Conservation (phyloP, 2,113 vertebrate species). For the Hylia prasina region DNA sequence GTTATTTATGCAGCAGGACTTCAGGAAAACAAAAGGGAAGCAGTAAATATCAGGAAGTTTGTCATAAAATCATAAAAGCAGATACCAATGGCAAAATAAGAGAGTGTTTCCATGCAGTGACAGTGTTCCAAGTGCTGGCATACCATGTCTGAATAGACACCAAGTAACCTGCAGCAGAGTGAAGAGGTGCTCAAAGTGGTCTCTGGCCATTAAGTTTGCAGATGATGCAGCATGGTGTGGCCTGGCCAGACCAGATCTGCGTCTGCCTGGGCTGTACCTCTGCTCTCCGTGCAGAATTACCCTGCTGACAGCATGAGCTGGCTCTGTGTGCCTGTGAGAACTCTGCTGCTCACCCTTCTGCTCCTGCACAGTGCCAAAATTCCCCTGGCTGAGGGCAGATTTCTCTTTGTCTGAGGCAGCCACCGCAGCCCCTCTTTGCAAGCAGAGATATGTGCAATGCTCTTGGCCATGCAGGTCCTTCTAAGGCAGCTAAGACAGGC, state of each 20-base stretch:
- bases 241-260: not conserved
- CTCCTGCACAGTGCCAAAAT: not conserved
- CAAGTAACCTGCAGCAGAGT: not conserved
- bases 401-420: not conserved
- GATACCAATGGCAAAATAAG: not conserved
- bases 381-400: not conserved
- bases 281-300: not conserved
- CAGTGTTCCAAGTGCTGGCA: not conserved
- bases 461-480: not conserved
- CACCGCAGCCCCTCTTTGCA: rapidly evolving
- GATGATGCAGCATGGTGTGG: not conserved
- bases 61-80: not conserved
- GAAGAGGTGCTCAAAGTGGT: not conserved
- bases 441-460: not conserved
- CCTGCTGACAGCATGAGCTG: not conserved
- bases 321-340: not conserved
- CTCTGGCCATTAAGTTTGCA: not conserved
- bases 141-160: not conserved
- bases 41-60: not conserved
- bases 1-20: not conserved
- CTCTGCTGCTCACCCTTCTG: not conserved
- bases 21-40: not conserved
- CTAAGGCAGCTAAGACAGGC: not conserved
- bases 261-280: not conserved
- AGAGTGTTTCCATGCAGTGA: not conserved